A percentile compares a stretch with the other conserved stretches of the same genome.
Evolutionary conservation across 2,888 invertebrate genomes (phyloP).

Genomic region (Cecidostiba fungosa): DNA sequence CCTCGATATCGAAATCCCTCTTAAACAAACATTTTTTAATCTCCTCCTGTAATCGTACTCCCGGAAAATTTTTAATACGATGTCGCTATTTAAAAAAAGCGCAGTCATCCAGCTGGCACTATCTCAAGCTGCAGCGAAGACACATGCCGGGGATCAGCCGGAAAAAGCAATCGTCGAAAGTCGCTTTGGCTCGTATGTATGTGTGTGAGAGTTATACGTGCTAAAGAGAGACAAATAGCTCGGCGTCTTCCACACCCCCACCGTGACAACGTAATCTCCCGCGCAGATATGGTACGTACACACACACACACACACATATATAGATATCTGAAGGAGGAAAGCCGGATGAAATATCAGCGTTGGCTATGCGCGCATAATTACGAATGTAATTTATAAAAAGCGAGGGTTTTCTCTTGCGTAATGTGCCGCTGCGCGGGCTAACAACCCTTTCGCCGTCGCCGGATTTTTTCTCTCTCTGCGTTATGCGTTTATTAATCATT

Average conservation of each 20-base stretch:
- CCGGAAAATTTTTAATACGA: background rate
- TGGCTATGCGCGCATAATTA: constrained; percentile 68
- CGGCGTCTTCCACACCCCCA: background rate
- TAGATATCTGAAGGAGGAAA: background rate
- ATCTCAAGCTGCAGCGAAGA: constrained; percentile 12
- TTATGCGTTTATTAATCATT: constrained; percentile 38
- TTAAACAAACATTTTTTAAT: background rate
- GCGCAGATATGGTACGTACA: background rate
- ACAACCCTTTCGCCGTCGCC: constrained; percentile 39
- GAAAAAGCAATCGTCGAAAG: constrained; percentile 37
- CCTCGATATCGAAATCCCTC: background rate
- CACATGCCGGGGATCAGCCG: constrained; percentile 10
- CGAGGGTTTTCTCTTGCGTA: constrained; percentile 41
- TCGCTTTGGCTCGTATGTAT: background rate
- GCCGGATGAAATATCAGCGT: constrained; percentile 34
- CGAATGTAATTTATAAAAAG: constrained; percentile 73
- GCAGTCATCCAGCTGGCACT: background rate
- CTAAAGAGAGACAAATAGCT: constrained; percentile 34
- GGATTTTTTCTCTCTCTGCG: background rate
- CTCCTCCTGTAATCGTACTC: background rate
- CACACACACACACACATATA: background rate
- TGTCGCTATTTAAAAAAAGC: constrained; percentile 1
- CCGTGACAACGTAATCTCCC: constrained; percentile 22
- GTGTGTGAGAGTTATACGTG: background rate
- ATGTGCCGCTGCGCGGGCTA: background rate